Evolutionary conservation across 2,888 invertebrate species (phyloP).

Genomic region (Drymonia ruficornis): DNA sequence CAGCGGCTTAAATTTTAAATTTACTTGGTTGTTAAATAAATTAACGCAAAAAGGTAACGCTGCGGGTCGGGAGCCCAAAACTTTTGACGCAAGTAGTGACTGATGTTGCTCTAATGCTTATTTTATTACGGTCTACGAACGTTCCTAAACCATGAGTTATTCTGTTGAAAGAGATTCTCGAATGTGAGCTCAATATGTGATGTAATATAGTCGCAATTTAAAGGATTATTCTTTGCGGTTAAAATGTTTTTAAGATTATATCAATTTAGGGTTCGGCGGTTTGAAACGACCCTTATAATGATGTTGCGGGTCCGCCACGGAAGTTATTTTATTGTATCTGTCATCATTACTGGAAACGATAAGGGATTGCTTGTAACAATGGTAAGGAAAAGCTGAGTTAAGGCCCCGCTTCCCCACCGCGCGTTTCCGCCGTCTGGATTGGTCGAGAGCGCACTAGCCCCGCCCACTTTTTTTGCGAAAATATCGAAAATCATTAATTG

Average conservation of each 20-base stretch:
- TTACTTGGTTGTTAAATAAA: constrained; percentile 2
- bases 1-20: background rate
- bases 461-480: no score
- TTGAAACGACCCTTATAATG: background rate
- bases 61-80: constrained; percentile 9
- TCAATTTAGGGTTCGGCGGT: background rate
- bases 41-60: constrained; percentile 7
- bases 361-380: background rate
- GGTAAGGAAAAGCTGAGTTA: background rate
- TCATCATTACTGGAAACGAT: background rate
- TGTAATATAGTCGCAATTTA: background rate
- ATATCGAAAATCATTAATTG: no score
- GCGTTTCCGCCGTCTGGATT: no score
- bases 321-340: background rate
- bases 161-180: background rate
- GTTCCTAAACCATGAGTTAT: background rate
- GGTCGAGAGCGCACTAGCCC: no score
- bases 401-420: no score
- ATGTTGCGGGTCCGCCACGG: background rate
- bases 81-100: background rate
- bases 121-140: constrained; percentile 17
- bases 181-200: background rate
- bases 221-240: background rate
- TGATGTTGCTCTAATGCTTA: constrained; percentile 12
- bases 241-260: background rate